Percentiles rank a stretch among this genome's conserved stretches.
Evolutionary conservation across 2,888 invertebrate species (phyloP).

Genomic region (Drosophila villosipedis): DNA sequence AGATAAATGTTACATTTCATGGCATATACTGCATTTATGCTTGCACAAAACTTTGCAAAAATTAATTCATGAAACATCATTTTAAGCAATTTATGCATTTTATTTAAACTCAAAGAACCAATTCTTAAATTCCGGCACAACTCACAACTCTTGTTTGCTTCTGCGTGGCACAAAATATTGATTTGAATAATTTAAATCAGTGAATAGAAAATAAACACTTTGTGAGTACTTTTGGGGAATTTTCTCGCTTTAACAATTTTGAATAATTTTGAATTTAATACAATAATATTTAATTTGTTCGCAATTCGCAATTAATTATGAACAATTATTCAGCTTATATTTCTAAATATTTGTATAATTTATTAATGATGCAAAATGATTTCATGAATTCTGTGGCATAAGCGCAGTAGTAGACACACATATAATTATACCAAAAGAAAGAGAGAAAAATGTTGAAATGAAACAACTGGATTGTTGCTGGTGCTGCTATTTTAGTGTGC

Average conservation of each 20-base stretch:
- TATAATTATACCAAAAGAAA: neutral
- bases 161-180: neutral
- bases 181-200: neutral
- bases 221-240: neutral
- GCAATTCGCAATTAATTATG: neutral
- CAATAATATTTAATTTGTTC: neutral
- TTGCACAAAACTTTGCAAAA: neutral
- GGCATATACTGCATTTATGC: slow-evolving; percentile 4
- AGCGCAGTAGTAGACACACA: slow-evolving; percentile 1
- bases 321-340: neutral
- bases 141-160: neutral
- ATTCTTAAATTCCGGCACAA: no score
- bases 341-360: neutral
- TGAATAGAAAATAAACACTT: neutral
- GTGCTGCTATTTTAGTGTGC: slow-evolving; percentile 54
- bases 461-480: slow-evolving; percentile 72
- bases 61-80: neutral
- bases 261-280: neutral
- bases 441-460: slow-evolving; percentile 53
- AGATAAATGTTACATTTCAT: slow-evolving; percentile 2
- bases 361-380: neutral
- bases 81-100: neutral
- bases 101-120: neutral
- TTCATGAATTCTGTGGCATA: slow-evolving; percentile 8
- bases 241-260: neutral